Evolutionary conservation across 1,140 invertebrate genomes (phyloP), one percentile per base, ranked within the genome.

Genomic region (Oppia nitens): DNA sequence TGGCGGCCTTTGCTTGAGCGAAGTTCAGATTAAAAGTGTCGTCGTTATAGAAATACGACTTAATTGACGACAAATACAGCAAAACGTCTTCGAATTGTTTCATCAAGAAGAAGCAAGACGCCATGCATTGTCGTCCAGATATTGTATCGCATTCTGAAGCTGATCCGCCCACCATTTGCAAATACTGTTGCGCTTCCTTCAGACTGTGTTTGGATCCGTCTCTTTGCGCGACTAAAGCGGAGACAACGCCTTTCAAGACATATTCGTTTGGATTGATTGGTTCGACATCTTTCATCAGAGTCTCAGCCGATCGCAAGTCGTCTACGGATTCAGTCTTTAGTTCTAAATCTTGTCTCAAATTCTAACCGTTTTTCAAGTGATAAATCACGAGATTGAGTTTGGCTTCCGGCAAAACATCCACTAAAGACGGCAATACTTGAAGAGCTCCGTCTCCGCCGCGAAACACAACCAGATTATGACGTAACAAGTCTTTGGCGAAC

Each of bases 21-120:
- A 92, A 96, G 72, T 98, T 97, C 65, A 92, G 98, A 70, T 97
- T 98, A 69, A 98, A 98, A 0, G 81, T 83, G 67, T 98, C 94
- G 71, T 98, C 91, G 73, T 86, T 90, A 64, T 87, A 84, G 66
- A 93, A 95, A 66, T 88, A 98, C 60, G 88, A 77, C 73, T 95
- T 92, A 64, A 98, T 96, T 2, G 93, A 96, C 70, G 91, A 93
- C 57, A 98, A 78, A 69, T 97, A 98, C 11, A 97, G 80, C 9
- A 94, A 77, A 47, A 97, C 93, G 75, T 97, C 92, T 65, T 95
- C 90, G 73, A 93, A 98, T 73, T 96, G 89, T 54, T 83, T 82
- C 28, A 88, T 81, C 1, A 98, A 76, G 71, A 97, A 98, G 73
- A 91, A 93, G 47, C 85, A 90, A 0, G 91, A 93, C 0, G 93